A percentile compares a stretch with the other conserved stretches of the same genome.
phyloP scores from a whole-genome alignment of 2,888 invertebrate species.

The Lutraria lutraria region DNA sequence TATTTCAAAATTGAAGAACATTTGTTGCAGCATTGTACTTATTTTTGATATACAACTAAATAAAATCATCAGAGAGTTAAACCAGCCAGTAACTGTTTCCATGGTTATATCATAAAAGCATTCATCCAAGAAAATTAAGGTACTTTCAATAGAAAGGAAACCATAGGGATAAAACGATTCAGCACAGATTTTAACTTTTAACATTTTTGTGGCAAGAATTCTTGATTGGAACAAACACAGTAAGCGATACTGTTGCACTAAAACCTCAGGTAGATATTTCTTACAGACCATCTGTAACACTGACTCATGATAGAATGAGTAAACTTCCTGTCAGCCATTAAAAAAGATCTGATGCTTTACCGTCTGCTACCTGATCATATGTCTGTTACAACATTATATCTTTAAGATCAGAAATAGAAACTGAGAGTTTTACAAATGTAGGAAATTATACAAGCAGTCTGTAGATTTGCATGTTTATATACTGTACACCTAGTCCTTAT shows the following conservation, averaged over 20 bases:
- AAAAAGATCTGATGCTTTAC: neutral
- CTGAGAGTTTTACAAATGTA: neutral
- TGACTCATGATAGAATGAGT: conserved; percentile 15
- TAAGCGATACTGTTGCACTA: neutral
- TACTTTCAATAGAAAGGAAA: too few species aligned
- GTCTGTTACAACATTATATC: neutral
- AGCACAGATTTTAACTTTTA: neutral
- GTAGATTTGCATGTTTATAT: neutral
- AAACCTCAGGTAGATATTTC: neutral
- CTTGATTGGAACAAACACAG: neutral
- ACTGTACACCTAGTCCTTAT: neutral
- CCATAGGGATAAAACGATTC: neutral
- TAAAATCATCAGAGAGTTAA: too few species aligned
- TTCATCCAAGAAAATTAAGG: too few species aligned
- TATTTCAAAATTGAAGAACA: too few species aligned
- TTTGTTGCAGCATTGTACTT: too few species aligned
- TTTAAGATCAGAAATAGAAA: neutral
- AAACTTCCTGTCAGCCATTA: conserved; percentile 17
- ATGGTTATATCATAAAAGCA: too few species aligned
- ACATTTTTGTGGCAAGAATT: neutral
- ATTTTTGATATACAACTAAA: too few species aligned
- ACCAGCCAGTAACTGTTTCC: too few species aligned
- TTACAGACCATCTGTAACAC: conserved; percentile 6
- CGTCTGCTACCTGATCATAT: conserved; percentile 11
- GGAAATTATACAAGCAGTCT: neutral